phyloP scores from a whole-genome alignment of 2,113 vertebrate genomes.

The Romanogobio albipinnatus region DNA sequence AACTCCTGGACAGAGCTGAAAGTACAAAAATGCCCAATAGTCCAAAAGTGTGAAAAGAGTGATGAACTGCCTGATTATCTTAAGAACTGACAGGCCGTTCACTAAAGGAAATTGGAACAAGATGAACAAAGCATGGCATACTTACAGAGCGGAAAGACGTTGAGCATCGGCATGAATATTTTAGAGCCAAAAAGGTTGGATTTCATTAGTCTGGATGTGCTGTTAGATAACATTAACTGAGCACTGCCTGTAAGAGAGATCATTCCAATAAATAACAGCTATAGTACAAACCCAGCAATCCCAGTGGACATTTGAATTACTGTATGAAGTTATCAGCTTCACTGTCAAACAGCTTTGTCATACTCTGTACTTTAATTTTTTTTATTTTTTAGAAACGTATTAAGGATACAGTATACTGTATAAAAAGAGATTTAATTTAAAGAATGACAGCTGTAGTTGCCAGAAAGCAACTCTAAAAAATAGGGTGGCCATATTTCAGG shows the following conservation, averaged over 20 bases:
- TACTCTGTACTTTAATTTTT: neutral
- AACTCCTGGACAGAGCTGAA: constrained; percentile 13
- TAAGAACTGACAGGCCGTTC: neutral
- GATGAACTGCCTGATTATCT: constrained; percentile 25
- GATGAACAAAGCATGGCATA: constrained; percentile 28
- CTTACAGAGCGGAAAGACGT: constrained; percentile 18
- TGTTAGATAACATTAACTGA: constrained; percentile 24
- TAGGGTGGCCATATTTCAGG: neutral
- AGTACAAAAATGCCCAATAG: constrained; percentile 10
- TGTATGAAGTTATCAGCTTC: neutral
- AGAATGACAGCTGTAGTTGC: neutral
- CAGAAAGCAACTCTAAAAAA: neutral
- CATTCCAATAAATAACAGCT: constrained; percentile 18
- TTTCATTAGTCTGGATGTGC: constrained; percentile 20
- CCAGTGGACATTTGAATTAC: neutral
- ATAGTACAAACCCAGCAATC: too few species aligned
- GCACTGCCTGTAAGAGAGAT: neutral
- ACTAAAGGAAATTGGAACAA: constrained; percentile 35
- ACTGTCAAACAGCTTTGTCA: neutral
- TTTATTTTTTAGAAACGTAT: too few species aligned
- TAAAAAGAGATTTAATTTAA: neutral
- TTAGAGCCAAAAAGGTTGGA: constrained; percentile 31
- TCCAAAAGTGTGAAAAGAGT: constrained; percentile 5
- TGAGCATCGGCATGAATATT: constrained; percentile 40
- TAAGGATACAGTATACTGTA: neutral